phyloP scores from a whole-genome alignment of 2,797 vertebrate genomes.

The Poeciliopsis paucimaculata region DNA sequence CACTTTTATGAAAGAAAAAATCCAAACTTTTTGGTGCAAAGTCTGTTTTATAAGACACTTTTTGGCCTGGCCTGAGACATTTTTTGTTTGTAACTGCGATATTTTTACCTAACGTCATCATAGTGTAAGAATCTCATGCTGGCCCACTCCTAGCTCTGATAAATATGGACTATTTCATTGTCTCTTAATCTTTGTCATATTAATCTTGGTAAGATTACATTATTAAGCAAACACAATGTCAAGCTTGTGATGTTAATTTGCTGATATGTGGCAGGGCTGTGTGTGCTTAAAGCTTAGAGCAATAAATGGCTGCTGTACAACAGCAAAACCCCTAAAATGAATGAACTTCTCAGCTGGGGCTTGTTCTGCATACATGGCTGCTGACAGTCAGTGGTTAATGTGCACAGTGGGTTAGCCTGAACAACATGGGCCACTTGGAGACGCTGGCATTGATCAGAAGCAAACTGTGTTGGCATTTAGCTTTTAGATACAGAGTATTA shows the following conservation, averaged over 20 bases:
- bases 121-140: neutral
- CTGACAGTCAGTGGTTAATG: neutral
- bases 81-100: neutral
- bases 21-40: neutral
- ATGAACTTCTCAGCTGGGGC: slow-evolving; percentile 27
- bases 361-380: slow-evolving; percentile 4
- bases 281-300: neutral
- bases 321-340: neutral
- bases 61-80: neutral
- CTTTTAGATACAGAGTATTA: neutral
- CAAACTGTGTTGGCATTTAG: neutral
- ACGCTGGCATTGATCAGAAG: neutral
- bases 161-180: neutral
- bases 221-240: neutral
- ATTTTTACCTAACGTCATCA: neutral
- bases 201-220: neutral
- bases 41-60: neutral
- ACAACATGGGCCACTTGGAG: neutral
- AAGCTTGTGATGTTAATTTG: neutral
- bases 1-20: neutral
- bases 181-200: neutral
- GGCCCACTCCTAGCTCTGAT: neutral
- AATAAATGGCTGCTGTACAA: neutral
- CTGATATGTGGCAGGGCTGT: neutral
- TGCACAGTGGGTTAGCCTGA: neutral